Conservation (phyloP, 2,113 vertebrate genomes). For the Oncorhynchus mykiss region DNA sequence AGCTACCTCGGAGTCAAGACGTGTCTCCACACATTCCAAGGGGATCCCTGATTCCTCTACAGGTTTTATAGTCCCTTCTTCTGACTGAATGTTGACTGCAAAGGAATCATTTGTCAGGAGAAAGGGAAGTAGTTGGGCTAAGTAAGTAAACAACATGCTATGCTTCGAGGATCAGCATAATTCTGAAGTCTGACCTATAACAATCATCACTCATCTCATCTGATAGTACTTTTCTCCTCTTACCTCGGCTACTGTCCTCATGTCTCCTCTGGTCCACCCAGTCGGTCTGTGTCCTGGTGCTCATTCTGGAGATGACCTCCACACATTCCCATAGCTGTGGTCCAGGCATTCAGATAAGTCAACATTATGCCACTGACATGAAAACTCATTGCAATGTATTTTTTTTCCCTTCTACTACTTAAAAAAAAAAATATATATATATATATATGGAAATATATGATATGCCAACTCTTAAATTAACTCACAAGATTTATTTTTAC, state of each 20-base stretch:
- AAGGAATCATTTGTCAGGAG: slow-evolving; percentile 6
- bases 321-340: slow-evolving; percentile 3
- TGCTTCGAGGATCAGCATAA: neutral
- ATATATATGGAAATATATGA: neutral
- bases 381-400: neutral
- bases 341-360: neutral
- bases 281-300: slow-evolving; percentile 12
- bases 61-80: slow-evolving; percentile 5
- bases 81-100: slow-evolving; percentile 16
- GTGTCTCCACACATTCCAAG: neutral
- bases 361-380: neutral
- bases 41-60: neutral
- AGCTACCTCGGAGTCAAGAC: neutral
- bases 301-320: slow-evolving; percentile 22
- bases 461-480: neutral
- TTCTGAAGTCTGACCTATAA: neutral
- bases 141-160: neutral
- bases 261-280: neutral
- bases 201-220: too few species aligned
- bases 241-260: neutral
- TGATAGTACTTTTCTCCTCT: neutral
- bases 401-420: too few species aligned
- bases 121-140: neutral
- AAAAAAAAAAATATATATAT: neutral
- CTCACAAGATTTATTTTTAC: neutral